Conservation (phyloP, 2,113 vertebrate genomes). For the Paraplagusia blochii region DNA sequence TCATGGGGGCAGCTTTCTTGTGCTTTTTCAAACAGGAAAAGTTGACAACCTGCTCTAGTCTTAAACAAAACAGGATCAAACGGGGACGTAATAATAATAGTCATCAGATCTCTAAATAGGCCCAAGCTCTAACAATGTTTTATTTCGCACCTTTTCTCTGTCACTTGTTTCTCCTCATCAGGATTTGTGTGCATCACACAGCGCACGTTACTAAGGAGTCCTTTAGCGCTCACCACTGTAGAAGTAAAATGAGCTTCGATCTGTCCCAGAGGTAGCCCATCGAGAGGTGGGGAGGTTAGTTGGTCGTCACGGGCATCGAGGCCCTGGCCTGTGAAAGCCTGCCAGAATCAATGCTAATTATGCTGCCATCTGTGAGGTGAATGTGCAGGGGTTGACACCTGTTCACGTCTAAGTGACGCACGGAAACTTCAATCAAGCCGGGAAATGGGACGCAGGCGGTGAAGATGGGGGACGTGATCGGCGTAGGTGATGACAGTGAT, state of each 20-base stretch:
- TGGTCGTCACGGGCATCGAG: conserved; percentile 76
- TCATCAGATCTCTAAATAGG: background rate
- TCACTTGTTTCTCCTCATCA: conserved; percentile 26
- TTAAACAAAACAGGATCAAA: background rate
- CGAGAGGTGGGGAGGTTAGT: conserved; percentile 79
- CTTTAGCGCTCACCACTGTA: conserved; percentile 47
- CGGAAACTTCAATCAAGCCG: conserved; percentile 66
- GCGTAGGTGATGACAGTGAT: conserved; percentile 44
- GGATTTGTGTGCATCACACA: conserved; percentile 35
- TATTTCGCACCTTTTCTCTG: conserved; percentile 11
- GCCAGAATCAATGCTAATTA: conserved; percentile 81
- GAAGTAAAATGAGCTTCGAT: conserved; percentile 75
- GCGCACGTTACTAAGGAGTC: conserved; percentile 50
- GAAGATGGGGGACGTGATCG: conserved; percentile 43
- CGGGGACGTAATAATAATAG: background rate
- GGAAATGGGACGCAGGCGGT: conserved; percentile 52
- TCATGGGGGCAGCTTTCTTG: too few relatives aligned
- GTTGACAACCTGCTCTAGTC: background rate
- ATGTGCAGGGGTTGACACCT: conserved; percentile 71
- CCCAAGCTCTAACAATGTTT: background rate
- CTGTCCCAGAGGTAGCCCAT: conserved; percentile 74
- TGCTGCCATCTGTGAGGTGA: conserved; percentile 75
- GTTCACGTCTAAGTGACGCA: conserved; percentile 68
- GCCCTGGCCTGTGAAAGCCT: conserved; percentile 71
- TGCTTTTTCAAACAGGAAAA: too few relatives aligned